Evolutionary conservation across 2,113 vertebrate genomes (phyloP).

Genomic region (Neotoma lepida): DNA sequence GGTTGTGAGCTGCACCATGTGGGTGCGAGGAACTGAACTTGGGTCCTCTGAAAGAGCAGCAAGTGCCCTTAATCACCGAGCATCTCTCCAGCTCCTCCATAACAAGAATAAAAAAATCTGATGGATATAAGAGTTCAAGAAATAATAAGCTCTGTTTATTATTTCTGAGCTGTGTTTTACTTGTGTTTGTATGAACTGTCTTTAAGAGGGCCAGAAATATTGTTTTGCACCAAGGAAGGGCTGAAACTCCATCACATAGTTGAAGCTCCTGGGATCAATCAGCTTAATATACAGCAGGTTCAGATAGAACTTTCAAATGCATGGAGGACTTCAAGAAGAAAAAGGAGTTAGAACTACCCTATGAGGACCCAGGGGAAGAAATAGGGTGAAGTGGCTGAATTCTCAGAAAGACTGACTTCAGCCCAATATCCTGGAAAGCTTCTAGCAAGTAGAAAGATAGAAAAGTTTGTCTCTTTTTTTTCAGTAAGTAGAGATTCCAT

Average conservation of each 20-base stretch:
- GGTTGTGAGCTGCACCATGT: background rate
- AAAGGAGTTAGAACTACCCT: conserved; percentile 24
- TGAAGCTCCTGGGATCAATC: background rate
- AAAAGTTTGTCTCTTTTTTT: background rate
- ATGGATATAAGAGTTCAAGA: background rate
- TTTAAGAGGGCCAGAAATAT: background rate
- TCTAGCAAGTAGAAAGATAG: background rate
- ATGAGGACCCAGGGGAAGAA: background rate
- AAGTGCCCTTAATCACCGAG: background rate
- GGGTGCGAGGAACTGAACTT: background rate
- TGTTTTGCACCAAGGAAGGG: background rate
- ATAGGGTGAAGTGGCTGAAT: background rate
- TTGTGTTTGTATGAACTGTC: conserved; percentile 15
- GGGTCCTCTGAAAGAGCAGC: background rate
- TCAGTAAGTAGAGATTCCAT: conserved; percentile 6
- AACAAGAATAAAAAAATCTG: background rate
- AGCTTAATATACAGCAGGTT: background rate
- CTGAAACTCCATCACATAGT: conserved; percentile 1
- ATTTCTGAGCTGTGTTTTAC: background rate
- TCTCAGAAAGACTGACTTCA: background rate
- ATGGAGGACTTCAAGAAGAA: conserved; percentile 20
- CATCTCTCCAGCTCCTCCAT: background rate
- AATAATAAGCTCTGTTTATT: background rate
- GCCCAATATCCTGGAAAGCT: background rate
- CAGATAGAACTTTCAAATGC: background rate